Percentiles rank a stretch among this genome's conserved stretches.
Evolutionary conservation across 2,797 vertebrate species (phyloP).

Genomic region (Petrocephalus sullivani): DNA sequence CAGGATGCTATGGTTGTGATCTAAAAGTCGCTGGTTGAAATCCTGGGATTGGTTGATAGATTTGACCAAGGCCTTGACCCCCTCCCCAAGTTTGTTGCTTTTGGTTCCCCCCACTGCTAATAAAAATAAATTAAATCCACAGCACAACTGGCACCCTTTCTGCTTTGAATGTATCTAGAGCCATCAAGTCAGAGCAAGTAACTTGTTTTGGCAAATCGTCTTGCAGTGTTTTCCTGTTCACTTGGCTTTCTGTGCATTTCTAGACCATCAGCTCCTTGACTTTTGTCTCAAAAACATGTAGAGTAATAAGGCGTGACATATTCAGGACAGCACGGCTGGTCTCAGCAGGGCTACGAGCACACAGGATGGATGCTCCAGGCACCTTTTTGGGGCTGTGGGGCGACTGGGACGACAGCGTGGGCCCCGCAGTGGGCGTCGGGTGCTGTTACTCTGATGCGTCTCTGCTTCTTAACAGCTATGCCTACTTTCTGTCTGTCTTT

Average conservation of each 20-base stretch:
- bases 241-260: neutral
- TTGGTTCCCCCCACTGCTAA: neutral
- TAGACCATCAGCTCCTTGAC: neutral
- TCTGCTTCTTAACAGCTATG: neutral
- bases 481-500: neutral
- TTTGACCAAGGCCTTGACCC: neutral
- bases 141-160: neutral
- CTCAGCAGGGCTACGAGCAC: neutral
- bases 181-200: neutral
- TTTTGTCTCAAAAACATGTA: neutral
- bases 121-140: neutral
- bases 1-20: neutral
- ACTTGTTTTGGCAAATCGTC: neutral
- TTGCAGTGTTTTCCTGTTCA: neutral
- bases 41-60: neutral
- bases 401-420: neutral
- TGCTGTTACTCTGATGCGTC: neutral
- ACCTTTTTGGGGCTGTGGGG: neutral
- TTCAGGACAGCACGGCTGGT: neutral
- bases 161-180: neutral
- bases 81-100: neutral
- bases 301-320: neutral
- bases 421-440: neutral
- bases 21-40: neutral
- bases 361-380: neutral